A percentile compares a stretch with the other conserved stretches of the same genome.
phyloP scores from a whole-genome alignment of 2,888 invertebrate species.

The Griposia aprilina region DNA sequence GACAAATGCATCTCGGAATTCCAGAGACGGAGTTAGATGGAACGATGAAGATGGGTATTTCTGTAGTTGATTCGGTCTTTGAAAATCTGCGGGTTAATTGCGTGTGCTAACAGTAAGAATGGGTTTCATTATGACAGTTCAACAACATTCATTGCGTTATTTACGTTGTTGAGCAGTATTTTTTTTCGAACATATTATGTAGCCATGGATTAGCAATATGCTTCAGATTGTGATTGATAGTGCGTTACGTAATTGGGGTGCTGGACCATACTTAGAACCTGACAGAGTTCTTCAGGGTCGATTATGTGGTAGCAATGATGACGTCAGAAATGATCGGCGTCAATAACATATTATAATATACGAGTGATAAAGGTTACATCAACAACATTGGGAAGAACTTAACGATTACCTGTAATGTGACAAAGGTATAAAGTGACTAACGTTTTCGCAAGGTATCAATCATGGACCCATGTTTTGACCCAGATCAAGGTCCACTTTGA shows the following conservation, averaged over 20 bases:
- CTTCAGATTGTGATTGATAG: too few species aligned
- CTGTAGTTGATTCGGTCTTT: neutral
- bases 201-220: too few species aligned
- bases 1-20: constrained; percentile 66
- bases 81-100: neutral
- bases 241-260: too few species aligned
- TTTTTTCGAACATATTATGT: too few species aligned
- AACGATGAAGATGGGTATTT: neutral
- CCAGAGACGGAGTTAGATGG: constrained; percentile 52
- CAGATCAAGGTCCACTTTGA: neutral
- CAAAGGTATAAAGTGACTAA: neutral
- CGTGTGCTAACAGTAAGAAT: too few species aligned
- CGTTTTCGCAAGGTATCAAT: neutral
- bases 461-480: neutral
- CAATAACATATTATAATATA: neutral
- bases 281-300: neutral
- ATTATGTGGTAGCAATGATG: neutral
- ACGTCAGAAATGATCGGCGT: neutral
- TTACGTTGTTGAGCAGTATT: too few species aligned
- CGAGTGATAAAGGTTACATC: too few species aligned
- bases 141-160: too few species aligned
- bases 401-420: neutral
- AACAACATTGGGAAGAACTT: neutral
- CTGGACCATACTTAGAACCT: neutral
- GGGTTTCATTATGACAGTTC: too few species aligned